Evolutionary conservation across 2,888 invertebrate genomes (phyloP).

Genomic region (Zhuqinia jingwanae): DNA sequence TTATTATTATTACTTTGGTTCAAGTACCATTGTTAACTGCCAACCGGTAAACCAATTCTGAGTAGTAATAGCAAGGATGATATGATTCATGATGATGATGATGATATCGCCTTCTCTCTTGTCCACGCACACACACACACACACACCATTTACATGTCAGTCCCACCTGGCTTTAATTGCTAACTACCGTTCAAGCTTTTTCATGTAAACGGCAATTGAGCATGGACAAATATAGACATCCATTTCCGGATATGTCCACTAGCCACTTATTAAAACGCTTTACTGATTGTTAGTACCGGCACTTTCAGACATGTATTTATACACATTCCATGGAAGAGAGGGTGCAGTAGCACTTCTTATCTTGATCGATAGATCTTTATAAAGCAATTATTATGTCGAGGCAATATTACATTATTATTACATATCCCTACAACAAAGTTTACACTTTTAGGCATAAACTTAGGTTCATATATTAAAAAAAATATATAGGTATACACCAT

Average conservation of each 20-base stretch:
- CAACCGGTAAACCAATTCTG: background rate
- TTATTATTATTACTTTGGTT: background rate
- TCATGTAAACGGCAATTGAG: slow-evolving; percentile 19
- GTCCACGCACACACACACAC: no score
- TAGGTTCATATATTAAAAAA: no score
- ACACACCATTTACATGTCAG: background rate
- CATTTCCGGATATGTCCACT: slow-evolving; percentile 52
- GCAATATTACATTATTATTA: no score
- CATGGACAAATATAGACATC: slow-evolving; percentile 40
- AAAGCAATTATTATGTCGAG: background rate
- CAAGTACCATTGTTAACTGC: background rate
- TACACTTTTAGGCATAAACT: no score
- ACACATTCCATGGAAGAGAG: slow-evolving; percentile 1
- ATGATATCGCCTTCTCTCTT: background rate
- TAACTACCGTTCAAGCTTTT: slow-evolving; percentile 25
- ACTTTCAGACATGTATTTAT: slow-evolving; percentile 10
- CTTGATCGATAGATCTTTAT: slow-evolving; percentile 47
- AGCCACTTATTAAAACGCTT: slow-evolving; percentile 41
- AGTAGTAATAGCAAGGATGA: background rate
- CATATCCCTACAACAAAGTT: no score
- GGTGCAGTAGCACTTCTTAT: slow-evolving; percentile 59
- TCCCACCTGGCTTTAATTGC: slow-evolving; percentile 33
- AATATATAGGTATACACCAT: no score
- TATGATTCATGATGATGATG: background rate
- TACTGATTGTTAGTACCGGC: slow-evolving; percentile 6